These are phyloP conservation scores for Sigmodon hispidus DNA, from an alignment of 2,113 vertebrate genomes.

Conservation along the genomic window DNA sequence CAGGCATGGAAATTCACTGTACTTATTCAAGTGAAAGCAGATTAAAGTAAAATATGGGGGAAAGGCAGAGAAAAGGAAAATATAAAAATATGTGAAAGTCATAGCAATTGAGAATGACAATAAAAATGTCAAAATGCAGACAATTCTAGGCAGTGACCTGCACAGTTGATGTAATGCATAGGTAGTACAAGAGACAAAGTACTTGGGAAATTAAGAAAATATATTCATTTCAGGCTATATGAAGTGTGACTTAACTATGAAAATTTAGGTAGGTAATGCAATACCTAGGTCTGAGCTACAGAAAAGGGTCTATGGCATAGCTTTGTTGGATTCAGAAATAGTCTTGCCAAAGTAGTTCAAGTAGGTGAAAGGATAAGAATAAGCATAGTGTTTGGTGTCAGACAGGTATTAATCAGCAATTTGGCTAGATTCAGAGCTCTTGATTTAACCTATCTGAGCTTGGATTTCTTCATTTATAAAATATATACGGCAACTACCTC, in stretches of 20 bases:
- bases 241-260: not conserved
- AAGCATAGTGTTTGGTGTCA: not conserved
- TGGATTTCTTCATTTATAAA: conserved; percentile 2
- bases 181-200: not conserved
- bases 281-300: not conserved
- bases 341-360: not conserved
- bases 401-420: not conserved
- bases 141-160: not conserved
- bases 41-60: not conserved
- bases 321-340: not conserved
- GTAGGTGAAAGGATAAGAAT: not conserved
- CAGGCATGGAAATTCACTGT: not conserved
- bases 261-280: not conserved
- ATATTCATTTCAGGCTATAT: not conserved
- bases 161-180: not conserved
- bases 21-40: not conserved
- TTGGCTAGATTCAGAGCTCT: not conserved
- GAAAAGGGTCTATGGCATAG: not conserved
- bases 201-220: not conserved
- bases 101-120: not conserved
- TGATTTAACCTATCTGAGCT: not conserved
- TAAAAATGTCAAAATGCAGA: not conserved
- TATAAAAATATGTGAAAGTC: not conserved
- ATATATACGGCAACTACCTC: not conserved
- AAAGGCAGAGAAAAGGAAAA: not conserved